Percentiles rank a stretch among this genome's conserved stretches.
Evolutionary conservation across 1,140 invertebrate genomes (phyloP).

Genomic region (Pseudachorutes palmiensis): DNA sequence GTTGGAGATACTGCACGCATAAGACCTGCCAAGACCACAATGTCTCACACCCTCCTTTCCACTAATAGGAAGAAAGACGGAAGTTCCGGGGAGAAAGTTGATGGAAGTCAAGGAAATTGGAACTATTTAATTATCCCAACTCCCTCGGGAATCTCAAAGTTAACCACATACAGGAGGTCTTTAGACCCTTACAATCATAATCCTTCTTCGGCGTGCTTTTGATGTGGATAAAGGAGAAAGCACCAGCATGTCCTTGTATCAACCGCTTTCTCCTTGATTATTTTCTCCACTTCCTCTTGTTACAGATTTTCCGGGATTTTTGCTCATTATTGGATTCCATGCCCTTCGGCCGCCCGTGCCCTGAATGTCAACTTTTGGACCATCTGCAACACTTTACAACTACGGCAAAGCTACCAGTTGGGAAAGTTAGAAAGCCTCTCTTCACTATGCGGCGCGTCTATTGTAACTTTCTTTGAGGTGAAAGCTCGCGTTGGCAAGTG

Average conservation of each 20-base stretch:
- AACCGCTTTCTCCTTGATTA: too few species aligned
- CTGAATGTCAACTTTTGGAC: not conserved
- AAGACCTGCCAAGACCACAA: too few species aligned
- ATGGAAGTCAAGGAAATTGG: not conserved
- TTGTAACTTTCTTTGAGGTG: not conserved
- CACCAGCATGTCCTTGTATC: too few species aligned
- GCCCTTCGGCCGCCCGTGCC: not conserved
- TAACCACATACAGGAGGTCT: too few species aligned
- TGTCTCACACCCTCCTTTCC: not conserved
- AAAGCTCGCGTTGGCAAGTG: too few species aligned
- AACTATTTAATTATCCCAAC: not conserved
- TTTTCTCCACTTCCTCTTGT: not conserved
- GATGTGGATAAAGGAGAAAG: too few species aligned
- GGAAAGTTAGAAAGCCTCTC: too few species aligned
- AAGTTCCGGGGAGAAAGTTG: not conserved
- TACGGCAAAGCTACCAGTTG: not conserved
- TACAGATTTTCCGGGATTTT: not conserved
- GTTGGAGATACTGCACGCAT: too few species aligned
- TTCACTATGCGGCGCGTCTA: not conserved
- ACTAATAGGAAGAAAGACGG: not conserved
- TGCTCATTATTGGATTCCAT: not conserved
- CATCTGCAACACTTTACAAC: not conserved
- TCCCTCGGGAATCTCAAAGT: not conserved
- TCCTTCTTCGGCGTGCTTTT: too few species aligned
- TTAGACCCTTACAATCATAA: too few species aligned